Conservation (phyloP, 2,888 invertebrate genomes). For the Dryadula phaetusa region DNA sequence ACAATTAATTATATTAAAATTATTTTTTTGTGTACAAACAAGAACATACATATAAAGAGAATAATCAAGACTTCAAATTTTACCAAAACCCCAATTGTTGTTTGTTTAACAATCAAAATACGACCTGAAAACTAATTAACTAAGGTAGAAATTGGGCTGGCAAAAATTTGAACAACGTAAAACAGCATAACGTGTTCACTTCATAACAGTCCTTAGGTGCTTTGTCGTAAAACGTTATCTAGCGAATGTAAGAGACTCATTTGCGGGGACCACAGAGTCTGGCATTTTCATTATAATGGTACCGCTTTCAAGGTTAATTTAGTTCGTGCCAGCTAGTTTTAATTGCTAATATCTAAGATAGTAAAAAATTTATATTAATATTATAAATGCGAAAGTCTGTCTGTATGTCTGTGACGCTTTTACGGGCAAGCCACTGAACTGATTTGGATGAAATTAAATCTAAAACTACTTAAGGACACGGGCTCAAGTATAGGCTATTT, state of each 20-base stretch:
- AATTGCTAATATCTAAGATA: constrained; percentile 37
- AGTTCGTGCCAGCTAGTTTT: constrained; percentile 49
- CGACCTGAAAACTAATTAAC: not conserved
- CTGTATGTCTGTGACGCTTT: too few species aligned
- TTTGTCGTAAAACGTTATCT: constrained; percentile 40
- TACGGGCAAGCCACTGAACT: too few species aligned
- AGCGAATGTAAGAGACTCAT: constrained; percentile 33
- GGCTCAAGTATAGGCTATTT: too few species aligned
- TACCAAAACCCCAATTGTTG: not conserved
- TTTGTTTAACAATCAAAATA: not conserved
- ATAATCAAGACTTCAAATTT: not conserved
- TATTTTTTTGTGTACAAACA: too few species aligned
- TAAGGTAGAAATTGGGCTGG: constrained; percentile 1
- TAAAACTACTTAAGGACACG: too few species aligned
- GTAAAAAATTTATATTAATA: not conserved
- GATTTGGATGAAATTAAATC: too few species aligned
- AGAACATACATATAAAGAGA: not conserved
- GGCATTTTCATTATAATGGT: constrained; percentile 44
- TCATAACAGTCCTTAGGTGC: constrained; percentile 32
- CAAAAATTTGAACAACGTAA: constrained; percentile 4
- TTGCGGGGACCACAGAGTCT: constrained; percentile 31
- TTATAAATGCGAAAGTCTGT: too few species aligned
- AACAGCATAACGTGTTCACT: constrained; percentile 32
- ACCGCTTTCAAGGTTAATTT: constrained; percentile 48
- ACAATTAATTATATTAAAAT: too few species aligned